Evolutionary conservation across 2,797 vertebrate species (phyloP).

Genomic region (Sebastes minor): DNA sequence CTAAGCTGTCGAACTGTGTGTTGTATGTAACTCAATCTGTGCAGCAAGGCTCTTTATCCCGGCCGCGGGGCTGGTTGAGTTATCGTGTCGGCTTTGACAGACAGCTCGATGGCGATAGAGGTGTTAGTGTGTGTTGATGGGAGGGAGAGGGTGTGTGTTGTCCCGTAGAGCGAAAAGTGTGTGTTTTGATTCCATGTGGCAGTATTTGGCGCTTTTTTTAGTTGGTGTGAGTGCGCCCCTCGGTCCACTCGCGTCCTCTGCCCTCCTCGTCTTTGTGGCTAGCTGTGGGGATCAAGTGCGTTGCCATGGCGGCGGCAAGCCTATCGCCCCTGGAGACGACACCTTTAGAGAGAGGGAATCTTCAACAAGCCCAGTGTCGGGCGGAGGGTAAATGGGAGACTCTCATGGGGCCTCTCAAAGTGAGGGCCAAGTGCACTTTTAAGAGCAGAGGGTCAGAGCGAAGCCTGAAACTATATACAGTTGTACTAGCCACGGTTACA

Average conservation of each 20-base stretch:
- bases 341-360: slow-evolving; percentile 54
- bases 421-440: slow-evolving; percentile 44
- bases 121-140: slow-evolving; percentile 26
- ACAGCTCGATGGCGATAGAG: slow-evolving; percentile 31
- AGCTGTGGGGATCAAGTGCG: slow-evolving; percentile 67
- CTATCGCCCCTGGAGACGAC: slow-evolving; percentile 59
- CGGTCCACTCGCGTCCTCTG: slow-evolving; percentile 3
- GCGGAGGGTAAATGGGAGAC: slow-evolving; percentile 46
- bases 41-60: slow-evolving; percentile 30
- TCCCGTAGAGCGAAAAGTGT: background rate
- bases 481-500: background rate
- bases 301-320: slow-evolving; percentile 64
- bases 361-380: slow-evolving; percentile 29
- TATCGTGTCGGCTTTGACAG: slow-evolving; percentile 53
- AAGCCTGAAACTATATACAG: slow-evolving; percentile 39
- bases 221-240: background rate
- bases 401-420: slow-evolving; percentile 53
- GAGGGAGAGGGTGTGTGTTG: background rate
- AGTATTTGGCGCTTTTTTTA: background rate
- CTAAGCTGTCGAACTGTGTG: slow-evolving; percentile 41
- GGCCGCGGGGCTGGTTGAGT: slow-evolving; percentile 30
- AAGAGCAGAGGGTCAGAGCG: slow-evolving; percentile 38
- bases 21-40: slow-evolving; percentile 52
- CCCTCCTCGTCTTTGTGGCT: slow-evolving; percentile 62
- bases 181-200: background rate